phyloP scores from a whole-genome alignment of 2,113 vertebrate species.

The Colistium nudipinnis region DNA sequence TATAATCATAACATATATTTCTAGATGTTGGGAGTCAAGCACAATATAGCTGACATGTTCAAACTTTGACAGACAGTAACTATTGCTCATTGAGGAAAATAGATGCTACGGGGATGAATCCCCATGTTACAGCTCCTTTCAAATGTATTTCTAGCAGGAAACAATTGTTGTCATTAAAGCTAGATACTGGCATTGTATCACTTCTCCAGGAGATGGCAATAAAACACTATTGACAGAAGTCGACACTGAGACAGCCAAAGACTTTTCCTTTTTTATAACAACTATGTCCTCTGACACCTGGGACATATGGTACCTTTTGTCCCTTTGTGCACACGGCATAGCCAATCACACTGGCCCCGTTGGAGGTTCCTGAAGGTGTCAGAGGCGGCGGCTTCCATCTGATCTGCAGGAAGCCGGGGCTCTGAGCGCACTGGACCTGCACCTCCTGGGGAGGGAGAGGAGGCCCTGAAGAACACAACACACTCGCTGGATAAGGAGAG shows the following conservation, averaged over 20 bases:
- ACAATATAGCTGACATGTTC: not conserved
- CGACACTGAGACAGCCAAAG: not conserved
- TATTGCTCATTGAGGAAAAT: not conserved
- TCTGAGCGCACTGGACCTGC: slow-evolving; percentile 85
- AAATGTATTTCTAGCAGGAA: slow-evolving; percentile 7
- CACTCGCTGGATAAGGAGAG: slow-evolving; percentile 37
- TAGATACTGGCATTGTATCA: slow-evolving; percentile 22
- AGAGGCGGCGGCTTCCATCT: slow-evolving; percentile 91
- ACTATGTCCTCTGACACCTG: slow-evolving; percentile 26
- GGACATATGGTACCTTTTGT: slow-evolving; percentile 87
- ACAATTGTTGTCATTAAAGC: slow-evolving; percentile 2
- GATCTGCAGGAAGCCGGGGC: slow-evolving; percentile 86
- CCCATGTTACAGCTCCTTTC: not conserved
- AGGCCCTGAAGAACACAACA: slow-evolving; percentile 83
- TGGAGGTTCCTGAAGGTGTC: slow-evolving; percentile 90
- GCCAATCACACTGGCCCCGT: slow-evolving; percentile 92
- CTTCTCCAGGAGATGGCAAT: slow-evolving; percentile 74
- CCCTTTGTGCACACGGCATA: slow-evolving; percentile 94
- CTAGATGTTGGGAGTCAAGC: not conserved
- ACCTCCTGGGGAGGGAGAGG: slow-evolving; percentile 93
- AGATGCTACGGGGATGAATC: not conserved
- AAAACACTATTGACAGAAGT: slow-evolving; percentile 45
- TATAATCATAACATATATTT: not conserved
- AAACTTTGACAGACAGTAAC: not conserved
- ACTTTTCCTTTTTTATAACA: not conserved